These are phyloP conservation scores for Crotalus horridus DNA, from an alignment of 2,113 vertebrate species.

Conservation along the genomic window DNA sequence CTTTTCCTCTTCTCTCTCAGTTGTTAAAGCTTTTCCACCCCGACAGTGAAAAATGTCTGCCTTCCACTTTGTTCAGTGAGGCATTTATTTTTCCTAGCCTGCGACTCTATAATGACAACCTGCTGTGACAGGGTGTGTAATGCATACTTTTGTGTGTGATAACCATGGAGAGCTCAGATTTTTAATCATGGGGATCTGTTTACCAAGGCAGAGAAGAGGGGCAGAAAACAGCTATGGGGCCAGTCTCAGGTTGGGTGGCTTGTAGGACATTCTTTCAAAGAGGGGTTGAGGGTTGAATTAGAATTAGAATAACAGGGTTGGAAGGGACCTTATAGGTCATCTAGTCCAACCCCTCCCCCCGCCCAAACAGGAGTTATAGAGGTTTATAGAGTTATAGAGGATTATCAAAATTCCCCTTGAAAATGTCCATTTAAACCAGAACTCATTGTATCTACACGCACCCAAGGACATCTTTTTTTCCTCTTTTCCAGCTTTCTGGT, in stretches of 20 bases:
- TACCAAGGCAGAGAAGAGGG: constrained; percentile 30
- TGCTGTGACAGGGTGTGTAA: constrained; percentile 54
- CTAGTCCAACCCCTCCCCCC: too few species aligned
- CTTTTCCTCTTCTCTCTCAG: constrained; percentile 38
- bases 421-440: too few species aligned
- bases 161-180: constrained; percentile 56
- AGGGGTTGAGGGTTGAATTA: neutral
- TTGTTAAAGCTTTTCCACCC: constrained; percentile 47
- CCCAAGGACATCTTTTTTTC: too few species aligned
- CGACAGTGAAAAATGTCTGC: constrained; percentile 50
- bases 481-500: too few species aligned
- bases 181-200: constrained; percentile 57
- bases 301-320: too few species aligned
- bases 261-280: constrained; percentile 36
- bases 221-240: constrained; percentile 37
- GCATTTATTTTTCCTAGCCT: constrained; percentile 60
- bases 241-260: constrained; percentile 27
- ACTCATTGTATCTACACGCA: too few species aligned
- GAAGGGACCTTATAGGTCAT: too few species aligned
- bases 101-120: constrained; percentile 59
- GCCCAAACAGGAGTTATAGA: too few species aligned
- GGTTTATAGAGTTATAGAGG: too few species aligned
- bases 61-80: constrained; percentile 50
- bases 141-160: constrained; percentile 50
- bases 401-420: too few species aligned